Percentiles rank a stretch among this genome's conserved stretches.
Conservation (phyloP, 1,140 invertebrate species). For the Spodoptera frugiperda region DNA sequence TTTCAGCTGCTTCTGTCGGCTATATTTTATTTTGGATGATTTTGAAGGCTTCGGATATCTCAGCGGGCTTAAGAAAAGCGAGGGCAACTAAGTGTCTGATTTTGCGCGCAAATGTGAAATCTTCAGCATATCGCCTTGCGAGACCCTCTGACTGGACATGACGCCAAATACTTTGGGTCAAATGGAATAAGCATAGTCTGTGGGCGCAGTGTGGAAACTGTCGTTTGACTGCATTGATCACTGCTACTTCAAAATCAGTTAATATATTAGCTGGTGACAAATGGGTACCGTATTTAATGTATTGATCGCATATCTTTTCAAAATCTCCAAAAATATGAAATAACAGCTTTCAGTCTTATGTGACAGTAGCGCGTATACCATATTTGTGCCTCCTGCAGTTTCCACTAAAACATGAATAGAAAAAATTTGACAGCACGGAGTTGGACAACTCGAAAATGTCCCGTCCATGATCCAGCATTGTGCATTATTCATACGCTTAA, state of each 20-base stretch:
- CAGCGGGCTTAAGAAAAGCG: neutral
- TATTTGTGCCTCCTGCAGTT: slow-evolving; percentile 7
- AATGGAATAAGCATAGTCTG: slow-evolving; percentile 7
- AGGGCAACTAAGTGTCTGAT: slow-evolving; percentile 15
- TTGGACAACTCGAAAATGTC: neutral
- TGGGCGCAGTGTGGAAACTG: neutral
- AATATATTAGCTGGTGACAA: slow-evolving; percentile 7
- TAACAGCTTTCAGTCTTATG: slow-evolving; percentile 16
- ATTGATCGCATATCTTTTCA: slow-evolving; percentile 7
- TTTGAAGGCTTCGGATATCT: slow-evolving; percentile 4
- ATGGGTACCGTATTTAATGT: slow-evolving; percentile 15
- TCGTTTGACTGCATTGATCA: neutral
- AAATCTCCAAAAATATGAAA: slow-evolving; percentile 17
- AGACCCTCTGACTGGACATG: slow-evolving; percentile 8
- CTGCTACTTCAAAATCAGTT: slow-evolving; percentile 15
- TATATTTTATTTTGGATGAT: slow-evolving; percentile 10
- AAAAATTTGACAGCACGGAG: neutral
- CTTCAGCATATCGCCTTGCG: neutral
- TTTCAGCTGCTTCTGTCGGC: neutral
- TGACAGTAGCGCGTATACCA: slow-evolving; percentile 5
- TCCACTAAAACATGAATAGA: neutral
- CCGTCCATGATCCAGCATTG: no score
- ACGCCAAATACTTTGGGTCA: slow-evolving; percentile 20
- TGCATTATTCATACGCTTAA: no score
- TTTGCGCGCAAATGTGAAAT: slow-evolving; percentile 10